Evolutionary conservation across 2,797 vertebrate genomes (phyloP), one percentile per base, ranked within the genome.

Genomic region (Anabas testudineus): DNA sequence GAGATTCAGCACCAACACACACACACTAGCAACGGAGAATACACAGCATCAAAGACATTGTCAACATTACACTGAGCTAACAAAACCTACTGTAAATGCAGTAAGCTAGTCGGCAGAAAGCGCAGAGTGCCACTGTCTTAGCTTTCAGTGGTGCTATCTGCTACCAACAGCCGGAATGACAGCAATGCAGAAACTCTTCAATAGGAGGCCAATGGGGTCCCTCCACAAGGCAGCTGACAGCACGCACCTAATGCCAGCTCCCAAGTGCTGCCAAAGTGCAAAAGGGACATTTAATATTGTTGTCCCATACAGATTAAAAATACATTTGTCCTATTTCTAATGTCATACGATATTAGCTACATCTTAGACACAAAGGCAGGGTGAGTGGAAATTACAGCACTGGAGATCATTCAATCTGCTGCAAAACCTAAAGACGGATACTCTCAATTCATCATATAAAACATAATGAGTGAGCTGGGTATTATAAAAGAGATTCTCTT

Each of bases 121-220:
- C 80, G 74, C 81, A 41, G 52, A 69, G 74, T 78, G 82, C 70
- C 80, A 74, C 83, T 91, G 88, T 78, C 82, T 85, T 85, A 89
- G 89, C 89, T 89, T 87, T 78, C 76, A 83, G 71, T 67, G 76
- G 60, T 58, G 83, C 84, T 90, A 84, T 91, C 90, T 83, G 90
- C 89, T 87, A 81, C 89, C 87, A 82, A 77, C 75, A 62, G 78
- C 78, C 78, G 89, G 93, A 95, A 95, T 94, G 93, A 82, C 85
- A 92, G 89, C 89, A 85, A 94, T 94, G 92, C 81, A 84, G 62
- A 78, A 85, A 81, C 88, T 84, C 88, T 93, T 87, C 86, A 86
- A 85, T 84, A 85, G 83, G 84, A 69, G 85, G 74, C 83, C 39
- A 78, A 76, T 39, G 78, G 85, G 78, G 67, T 87, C 80, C 75